Conservation (phyloP, 2,113 vertebrate species). For the Tricholaema leucomelas region DNA sequence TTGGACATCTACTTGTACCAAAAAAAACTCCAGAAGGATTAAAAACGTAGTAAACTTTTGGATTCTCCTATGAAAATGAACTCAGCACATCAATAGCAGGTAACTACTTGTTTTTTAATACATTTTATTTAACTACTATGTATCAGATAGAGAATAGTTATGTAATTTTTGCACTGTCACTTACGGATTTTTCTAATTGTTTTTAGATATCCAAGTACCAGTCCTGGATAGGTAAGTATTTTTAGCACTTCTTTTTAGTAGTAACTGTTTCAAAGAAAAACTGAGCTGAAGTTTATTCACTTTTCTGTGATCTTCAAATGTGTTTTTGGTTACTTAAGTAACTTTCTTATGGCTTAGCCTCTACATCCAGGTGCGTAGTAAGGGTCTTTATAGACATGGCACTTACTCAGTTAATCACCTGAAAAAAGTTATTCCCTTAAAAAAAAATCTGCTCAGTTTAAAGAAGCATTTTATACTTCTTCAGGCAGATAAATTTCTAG, state of each 20-base stretch:
- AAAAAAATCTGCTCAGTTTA: not conserved
- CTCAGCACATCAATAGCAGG: not conserved
- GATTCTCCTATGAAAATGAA: not conserved
- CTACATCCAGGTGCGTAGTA: not conserved
- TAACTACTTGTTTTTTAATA: not conserved
- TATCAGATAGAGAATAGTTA: not conserved
- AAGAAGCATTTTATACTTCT: not conserved
- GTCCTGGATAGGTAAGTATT: slow-evolving; percentile 56
- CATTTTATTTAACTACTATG: not conserved
- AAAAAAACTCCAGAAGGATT: not conserved
- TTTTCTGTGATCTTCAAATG: not conserved
- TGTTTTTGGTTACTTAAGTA: not conserved
- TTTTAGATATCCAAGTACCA: not conserved
- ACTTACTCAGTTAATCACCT: not conserved
- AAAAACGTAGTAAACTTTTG: not conserved
- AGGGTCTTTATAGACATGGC: not conserved
- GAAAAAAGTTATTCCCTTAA: not conserved
- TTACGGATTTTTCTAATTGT: not conserved
- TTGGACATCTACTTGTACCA: not conserved
- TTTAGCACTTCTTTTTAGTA: not conserved
- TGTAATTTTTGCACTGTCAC: not conserved
- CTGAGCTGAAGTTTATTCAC: not conserved
- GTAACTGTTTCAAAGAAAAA: not conserved
- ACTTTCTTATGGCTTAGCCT: not conserved
- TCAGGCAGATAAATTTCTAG: not conserved